These are phyloP conservation scores for Glyptemys insculpta DNA, from an alignment of 2,797 vertebrate species.

Conservation along the genomic window DNA sequence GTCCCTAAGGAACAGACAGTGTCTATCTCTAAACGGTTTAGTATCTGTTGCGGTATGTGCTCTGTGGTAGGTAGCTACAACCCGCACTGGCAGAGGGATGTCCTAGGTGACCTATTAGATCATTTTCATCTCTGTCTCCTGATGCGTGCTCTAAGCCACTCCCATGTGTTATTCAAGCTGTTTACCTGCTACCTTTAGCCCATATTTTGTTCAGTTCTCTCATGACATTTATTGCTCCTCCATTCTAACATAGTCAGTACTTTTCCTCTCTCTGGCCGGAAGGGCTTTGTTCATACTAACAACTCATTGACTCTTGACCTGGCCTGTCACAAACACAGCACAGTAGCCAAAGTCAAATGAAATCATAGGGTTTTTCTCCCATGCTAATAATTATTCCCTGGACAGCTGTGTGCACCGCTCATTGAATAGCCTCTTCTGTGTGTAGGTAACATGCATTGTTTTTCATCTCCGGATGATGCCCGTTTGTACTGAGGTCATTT, in stretches of 20 bases:
- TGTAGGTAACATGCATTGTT: background rate
- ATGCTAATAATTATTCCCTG: background rate
- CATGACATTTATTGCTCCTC: background rate
- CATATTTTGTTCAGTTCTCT: background rate
- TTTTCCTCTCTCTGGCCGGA: background rate
- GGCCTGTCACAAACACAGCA: too few species aligned
- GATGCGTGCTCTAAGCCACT: background rate
- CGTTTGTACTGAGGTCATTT: slow-evolving; percentile 27
- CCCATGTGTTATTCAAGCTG: background rate
- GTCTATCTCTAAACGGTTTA: background rate
- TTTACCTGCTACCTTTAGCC: background rate
- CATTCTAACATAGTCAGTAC: background rate
- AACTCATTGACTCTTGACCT: background rate
- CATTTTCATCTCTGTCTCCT: background rate
- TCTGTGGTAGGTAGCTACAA: background rate
- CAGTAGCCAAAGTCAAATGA: background rate
- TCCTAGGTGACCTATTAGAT: background rate
- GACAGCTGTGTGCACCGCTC: background rate
- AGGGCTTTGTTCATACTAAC: background rate
- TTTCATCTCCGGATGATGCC: slow-evolving; percentile 24
- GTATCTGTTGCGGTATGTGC: background rate
- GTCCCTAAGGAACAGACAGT: background rate
- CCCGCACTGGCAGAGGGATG: background rate
- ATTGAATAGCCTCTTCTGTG: background rate
- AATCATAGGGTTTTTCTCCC: background rate